Evolutionary conservation across 1,140 invertebrate genomes (phyloP).

Genomic region (Trachymyrmex septentrionalis): DNA sequence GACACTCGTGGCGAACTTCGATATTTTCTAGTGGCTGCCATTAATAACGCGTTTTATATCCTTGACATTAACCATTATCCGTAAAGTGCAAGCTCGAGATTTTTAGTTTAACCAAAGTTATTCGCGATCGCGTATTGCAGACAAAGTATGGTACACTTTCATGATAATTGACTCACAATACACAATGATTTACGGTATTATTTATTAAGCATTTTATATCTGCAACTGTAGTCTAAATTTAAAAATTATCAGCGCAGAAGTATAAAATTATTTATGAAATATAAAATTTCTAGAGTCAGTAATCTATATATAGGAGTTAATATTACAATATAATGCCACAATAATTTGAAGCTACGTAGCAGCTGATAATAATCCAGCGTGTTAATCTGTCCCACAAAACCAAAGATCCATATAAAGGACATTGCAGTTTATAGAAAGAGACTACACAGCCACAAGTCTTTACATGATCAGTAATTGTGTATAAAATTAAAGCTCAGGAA

Average conservation of each 20-base stretch:
- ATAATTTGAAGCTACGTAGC: neutral
- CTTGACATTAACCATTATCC: slow-evolving; percentile 66
- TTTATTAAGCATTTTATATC: neutral
- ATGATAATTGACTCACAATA: neutral
- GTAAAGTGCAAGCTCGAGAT: slow-evolving; percentile 18
- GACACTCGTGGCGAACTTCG: slow-evolving; percentile 61
- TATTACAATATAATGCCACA: neutral
- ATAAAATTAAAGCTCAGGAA: slow-evolving; percentile 26
- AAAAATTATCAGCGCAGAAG: neutral
- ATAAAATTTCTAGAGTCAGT: neutral
- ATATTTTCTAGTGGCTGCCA: slow-evolving; percentile 55
- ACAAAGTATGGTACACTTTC: neutral
- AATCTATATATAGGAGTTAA: neutral
- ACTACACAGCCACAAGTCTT: neutral
- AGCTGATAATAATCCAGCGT: slow-evolving; percentile 17
- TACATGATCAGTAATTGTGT: neutral
- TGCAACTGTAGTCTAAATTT: neutral
- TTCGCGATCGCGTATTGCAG: neutral
- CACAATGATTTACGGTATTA: neutral
- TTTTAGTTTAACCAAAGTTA: slow-evolving; percentile 21
- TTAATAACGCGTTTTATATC: slow-evolving; percentile 18
- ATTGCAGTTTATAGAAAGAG: neutral
- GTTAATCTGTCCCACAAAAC: slow-evolving; percentile 24
- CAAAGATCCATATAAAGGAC: slow-evolving; percentile 15
- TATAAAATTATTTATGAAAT: slow-evolving; percentile 2